Evolutionary conservation across 2,113 vertebrate species (phyloP).

Genomic region (Tragelaphus buxtoni): DNA sequence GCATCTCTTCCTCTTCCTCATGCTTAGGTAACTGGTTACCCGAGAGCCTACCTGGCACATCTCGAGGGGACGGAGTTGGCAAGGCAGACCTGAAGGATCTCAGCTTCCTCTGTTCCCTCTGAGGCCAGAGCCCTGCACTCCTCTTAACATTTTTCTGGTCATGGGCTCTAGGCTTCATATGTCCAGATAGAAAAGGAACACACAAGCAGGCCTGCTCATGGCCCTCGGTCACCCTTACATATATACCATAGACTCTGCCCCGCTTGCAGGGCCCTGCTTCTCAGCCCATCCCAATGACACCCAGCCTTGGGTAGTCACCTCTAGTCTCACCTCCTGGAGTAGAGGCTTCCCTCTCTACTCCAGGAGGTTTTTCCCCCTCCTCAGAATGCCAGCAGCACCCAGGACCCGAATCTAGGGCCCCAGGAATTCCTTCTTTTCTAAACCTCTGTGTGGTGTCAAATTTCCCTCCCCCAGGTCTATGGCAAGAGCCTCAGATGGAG

Average conservation of each 20-base stretch:
- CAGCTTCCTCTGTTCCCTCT: background rate
- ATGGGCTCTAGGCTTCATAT: background rate
- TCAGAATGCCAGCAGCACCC: background rate
- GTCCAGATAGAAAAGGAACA: background rate
- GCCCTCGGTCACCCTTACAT: background rate
- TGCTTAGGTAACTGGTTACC: too few species aligned
- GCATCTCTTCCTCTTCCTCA: background rate
- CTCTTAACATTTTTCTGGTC: background rate
- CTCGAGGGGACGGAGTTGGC: background rate
- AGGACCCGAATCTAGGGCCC: background rate
- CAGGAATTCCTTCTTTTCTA: background rate
- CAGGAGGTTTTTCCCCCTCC: background rate
- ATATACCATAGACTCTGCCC: background rate
- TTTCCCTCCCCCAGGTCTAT: background rate
- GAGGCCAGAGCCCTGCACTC: background rate
- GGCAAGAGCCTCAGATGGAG: background rate
- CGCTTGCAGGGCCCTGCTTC: background rate
- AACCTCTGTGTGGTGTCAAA: background rate
- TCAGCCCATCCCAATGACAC: background rate
- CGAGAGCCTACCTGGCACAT: too few species aligned
- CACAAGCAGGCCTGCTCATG: background rate
- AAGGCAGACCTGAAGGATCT: background rate
- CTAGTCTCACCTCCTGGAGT: background rate
- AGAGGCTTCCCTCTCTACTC: background rate
- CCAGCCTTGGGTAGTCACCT: background rate